These are phyloP conservation scores for Phortica variegata DNA, from an alignment of 1,140 invertebrate species.

Conservation along the genomic window DNA sequence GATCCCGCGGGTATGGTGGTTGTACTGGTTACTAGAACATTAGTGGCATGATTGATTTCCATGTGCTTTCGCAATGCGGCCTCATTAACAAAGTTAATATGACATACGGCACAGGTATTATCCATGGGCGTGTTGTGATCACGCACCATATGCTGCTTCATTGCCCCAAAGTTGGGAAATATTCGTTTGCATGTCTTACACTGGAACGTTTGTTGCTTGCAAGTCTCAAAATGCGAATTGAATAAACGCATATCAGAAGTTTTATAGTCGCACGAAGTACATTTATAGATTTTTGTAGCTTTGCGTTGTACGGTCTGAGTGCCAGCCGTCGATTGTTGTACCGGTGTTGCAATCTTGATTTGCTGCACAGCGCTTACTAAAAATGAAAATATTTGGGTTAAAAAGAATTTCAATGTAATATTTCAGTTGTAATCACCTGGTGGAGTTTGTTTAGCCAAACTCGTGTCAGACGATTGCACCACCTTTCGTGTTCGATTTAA, in stretches of 20 bases:
- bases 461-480: constrained; percentile 10
- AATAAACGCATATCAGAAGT: constrained; percentile 55
- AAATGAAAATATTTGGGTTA: background rate
- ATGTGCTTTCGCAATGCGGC: constrained; percentile 51
- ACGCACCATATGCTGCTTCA: constrained; percentile 53
- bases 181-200: constrained; percentile 55
- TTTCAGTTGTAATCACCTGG: constrained; percentile 19
- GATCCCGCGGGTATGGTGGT: constrained; percentile 44
- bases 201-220: constrained; percentile 55
- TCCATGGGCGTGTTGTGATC: constrained; percentile 53
- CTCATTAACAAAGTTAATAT: constrained; percentile 54
- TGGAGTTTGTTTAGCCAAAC: constrained; percentile 19
- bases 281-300: constrained; percentile 55
- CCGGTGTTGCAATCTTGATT: constrained; percentile 31
- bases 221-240: constrained; percentile 53
- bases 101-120: constrained; percentile 51
- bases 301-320: constrained; percentile 45
- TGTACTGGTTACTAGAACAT: constrained; percentile 51
- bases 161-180: constrained; percentile 48
- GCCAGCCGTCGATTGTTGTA: constrained; percentile 22
- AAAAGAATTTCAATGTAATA: background rate
- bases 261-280: constrained; percentile 56
- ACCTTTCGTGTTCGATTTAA: constrained; percentile 32
- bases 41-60: constrained; percentile 54
- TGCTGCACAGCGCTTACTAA: constrained; percentile 23